Percentiles rank a stretch among this genome's conserved stretches.
Evolutionary conservation across 1,140 invertebrate species (phyloP).

Genomic region (Bombus pascuorum): DNA sequence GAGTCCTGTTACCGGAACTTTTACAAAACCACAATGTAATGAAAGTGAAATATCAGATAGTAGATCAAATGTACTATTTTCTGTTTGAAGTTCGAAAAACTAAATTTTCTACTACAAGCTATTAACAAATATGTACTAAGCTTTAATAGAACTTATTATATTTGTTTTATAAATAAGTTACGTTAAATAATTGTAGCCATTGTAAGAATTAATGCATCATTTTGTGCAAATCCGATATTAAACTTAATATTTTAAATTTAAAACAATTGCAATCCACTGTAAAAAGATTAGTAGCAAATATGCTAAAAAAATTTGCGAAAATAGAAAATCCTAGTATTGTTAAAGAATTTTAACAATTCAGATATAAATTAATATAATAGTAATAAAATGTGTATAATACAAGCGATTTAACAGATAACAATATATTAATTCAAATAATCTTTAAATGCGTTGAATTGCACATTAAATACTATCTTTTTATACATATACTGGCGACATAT

Average conservation of each 20-base stretch:
- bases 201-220: background rate
- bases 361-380: background rate
- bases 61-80: constrained; percentile 59
- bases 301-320: background rate
- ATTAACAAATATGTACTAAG: background rate
- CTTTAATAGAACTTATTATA: background rate
- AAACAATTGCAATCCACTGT: background rate
- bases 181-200: background rate
- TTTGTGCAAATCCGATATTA: background rate
- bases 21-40: constrained; percentile 58
- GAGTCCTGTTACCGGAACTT: constrained; percentile 34
- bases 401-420: background rate
- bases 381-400: constrained; percentile 5
- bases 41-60: constrained; percentile 70
- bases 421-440: background rate
- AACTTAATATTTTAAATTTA: background rate
- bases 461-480: constrained; percentile 4
- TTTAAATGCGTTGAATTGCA: background rate
- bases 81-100: constrained; percentile 40
- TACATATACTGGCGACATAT: background rate
- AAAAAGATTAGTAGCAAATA: background rate
- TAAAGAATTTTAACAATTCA: background rate
- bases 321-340: background rate
- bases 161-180: background rate
- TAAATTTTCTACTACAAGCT: background rate